phyloP scores from a whole-genome alignment of 2,888 invertebrate genomes.

The Byasa hedistus region DNA sequence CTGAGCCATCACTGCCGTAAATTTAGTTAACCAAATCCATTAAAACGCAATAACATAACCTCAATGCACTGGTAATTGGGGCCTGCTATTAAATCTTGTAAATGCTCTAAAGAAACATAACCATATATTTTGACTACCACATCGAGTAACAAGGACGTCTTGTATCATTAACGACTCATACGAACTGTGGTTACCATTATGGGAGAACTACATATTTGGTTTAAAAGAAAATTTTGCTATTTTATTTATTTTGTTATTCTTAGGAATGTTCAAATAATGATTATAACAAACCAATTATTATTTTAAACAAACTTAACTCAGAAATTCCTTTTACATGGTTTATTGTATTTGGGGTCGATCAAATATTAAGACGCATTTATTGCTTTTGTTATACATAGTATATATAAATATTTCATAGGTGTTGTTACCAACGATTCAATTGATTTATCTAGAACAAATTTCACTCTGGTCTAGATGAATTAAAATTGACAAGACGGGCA shows the following conservation, averaged over 20 bases:
- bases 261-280: no score
- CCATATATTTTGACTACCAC: slow-evolving; percentile 1
- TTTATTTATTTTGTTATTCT: no score
- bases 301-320: not conserved
- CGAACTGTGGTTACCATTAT: not conserved
- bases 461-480: not conserved
- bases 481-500: no score
- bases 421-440: not conserved
- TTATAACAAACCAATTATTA: no score
- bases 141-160: slow-evolving; percentile 15
- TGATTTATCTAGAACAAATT: slow-evolving; percentile 14
- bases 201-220: not conserved
- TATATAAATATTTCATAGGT: no score
- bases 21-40: no score
- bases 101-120: slow-evolving; percentile 11
- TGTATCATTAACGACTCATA: slow-evolving; percentile 9
- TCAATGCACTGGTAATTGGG: no score
- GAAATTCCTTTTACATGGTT: not conserved
- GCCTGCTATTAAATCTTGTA: no score
- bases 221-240: no score
- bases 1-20: no score
- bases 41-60: no score
- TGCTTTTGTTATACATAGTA: slow-evolving; percentile 10
- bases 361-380: slow-evolving; percentile 3
- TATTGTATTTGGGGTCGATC: not conserved